phyloP scores from a whole-genome alignment of 2,797 vertebrate genomes.

The Menidia menidia region DNA sequence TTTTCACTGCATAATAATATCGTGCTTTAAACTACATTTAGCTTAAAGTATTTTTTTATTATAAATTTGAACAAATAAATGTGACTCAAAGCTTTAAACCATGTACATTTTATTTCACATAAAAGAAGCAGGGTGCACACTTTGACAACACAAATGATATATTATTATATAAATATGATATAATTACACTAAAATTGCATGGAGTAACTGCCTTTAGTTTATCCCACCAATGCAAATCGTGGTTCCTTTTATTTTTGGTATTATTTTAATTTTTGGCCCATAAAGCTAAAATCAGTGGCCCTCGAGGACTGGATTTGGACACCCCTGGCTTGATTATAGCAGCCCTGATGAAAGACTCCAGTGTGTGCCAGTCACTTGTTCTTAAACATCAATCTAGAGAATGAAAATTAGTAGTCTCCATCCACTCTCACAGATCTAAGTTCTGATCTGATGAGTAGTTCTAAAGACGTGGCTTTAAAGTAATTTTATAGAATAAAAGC shows the following conservation, averaged over 20 bases:
- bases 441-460: conserved; percentile 53
- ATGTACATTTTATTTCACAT: no score
- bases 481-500: conserved; percentile 56
- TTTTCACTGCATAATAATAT: no score
- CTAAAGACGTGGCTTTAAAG: conserved; percentile 57
- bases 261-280: no score
- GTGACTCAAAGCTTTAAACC: no score
- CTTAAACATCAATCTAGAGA: conserved; percentile 25
- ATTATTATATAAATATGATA: not conserved
- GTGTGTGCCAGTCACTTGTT: not conserved
- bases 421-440: conserved; percentile 7
- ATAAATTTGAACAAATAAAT: no score
- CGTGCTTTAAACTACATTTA: no score
- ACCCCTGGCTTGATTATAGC: not conserved
- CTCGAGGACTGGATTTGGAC: not conserved
- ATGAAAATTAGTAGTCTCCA: conserved; percentile 13
- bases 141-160: no score
- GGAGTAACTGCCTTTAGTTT: not conserved
- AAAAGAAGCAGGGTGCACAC: no score
- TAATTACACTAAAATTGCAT: not conserved
- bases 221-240: not conserved
- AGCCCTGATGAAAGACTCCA: not conserved
- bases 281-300: no score
- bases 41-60: no score
- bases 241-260: not conserved